These are phyloP conservation scores for Apostichopus leukothele DNA, from an alignment of 53 echinoderm and acorn worm species.

Conservation along the genomic window DNA sequence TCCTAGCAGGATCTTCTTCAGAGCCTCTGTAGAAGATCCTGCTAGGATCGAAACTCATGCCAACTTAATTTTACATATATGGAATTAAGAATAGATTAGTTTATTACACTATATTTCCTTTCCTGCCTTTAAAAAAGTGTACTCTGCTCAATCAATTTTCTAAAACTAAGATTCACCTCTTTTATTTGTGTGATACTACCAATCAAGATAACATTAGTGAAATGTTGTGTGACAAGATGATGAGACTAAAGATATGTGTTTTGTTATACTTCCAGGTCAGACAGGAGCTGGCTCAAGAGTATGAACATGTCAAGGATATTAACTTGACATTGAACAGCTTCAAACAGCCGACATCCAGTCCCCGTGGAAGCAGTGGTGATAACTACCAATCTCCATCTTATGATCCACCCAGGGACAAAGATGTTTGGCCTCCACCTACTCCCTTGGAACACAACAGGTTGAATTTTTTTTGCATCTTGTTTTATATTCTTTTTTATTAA, in stretches of 20 bases:
- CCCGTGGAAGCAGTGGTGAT: constrained; percentile 43
- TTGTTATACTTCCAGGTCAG: constrained; percentile 61
- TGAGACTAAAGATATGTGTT: background rate
- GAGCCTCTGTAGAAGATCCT: too few species aligned
- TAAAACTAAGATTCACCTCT: too few species aligned
- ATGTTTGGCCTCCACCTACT: constrained; percentile 99
- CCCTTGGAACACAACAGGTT: constrained; percentile 88
- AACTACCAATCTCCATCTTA: constrained; percentile 56
- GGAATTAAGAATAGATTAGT: too few species aligned
- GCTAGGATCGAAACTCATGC: too few species aligned
- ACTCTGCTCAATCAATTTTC: too few species aligned
- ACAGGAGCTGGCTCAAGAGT: constrained; percentile 85
- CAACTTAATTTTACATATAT: too few species aligned
- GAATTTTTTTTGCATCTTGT: background rate
- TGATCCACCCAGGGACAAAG: constrained; percentile 76
- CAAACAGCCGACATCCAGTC: constrained; percentile 61
- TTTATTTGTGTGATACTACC: too few species aligned
- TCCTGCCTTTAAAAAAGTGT: too few species aligned
- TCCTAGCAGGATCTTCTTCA: too few species aligned
- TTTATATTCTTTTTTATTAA: background rate
- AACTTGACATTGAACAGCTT: constrained; percentile 77
- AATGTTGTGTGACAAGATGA: too few species aligned
- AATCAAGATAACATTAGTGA: too few species aligned
- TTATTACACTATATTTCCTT: too few species aligned
- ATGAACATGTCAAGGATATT: constrained; percentile 93